Percentiles rank a stretch among this genome's conserved stretches.
phyloP scores from a whole-genome alignment of 2,888 invertebrate species.

The Zygogramma bicolorata region DNA sequence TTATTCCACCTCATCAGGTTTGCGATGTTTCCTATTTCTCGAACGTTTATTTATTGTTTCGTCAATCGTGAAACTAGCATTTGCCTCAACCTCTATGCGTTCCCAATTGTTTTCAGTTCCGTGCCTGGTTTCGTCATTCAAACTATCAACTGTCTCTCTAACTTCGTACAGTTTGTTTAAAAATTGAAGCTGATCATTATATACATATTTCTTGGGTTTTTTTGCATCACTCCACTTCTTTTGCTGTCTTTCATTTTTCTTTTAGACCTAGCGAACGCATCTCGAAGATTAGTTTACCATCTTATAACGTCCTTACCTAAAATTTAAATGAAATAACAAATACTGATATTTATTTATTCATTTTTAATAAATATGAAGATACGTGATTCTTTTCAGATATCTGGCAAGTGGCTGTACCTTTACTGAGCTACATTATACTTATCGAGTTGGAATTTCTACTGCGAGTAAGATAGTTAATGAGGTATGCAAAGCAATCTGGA shows the following conservation, averaged over 20 bases:
- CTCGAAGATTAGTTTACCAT: constrained; percentile 28
- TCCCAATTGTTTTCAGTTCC: constrained; percentile 16
- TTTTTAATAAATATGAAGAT: constrained; percentile 15
- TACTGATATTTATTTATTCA: constrained; percentile 15
- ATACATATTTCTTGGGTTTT: constrained; percentile 19
- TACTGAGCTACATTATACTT: constrained; percentile 26
- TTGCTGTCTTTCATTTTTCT: constrained; percentile 13
- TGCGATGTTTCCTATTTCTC: constrained; percentile 19
- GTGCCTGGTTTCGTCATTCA: constrained; percentile 10
- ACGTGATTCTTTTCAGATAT: constrained; percentile 28
- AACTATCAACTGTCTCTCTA: constrained; percentile 16
- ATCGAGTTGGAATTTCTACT: constrained; percentile 26
- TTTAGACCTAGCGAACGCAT: constrained; percentile 15
- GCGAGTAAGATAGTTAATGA: constrained; percentile 22
- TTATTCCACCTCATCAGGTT: constrained; percentile 27
- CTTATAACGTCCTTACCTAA: constrained; percentile 28
- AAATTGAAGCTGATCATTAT: constrained; percentile 26
- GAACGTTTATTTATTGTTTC: constrained; percentile 15
- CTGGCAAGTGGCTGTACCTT: constrained; percentile 35
- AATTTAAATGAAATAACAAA: constrained; percentile 18
- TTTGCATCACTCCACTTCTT: constrained; percentile 25
- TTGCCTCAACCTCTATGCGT: constrained; percentile 11
- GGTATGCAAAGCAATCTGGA: constrained; percentile 21
- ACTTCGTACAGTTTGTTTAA: constrained; percentile 21
- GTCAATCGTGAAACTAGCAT: neutral